Percentiles rank a stretch among this genome's conserved stretches.
Evolutionary conservation across 1,140 invertebrate genomes (phyloP).

Genomic region (Mactra quadrangularis): DNA sequence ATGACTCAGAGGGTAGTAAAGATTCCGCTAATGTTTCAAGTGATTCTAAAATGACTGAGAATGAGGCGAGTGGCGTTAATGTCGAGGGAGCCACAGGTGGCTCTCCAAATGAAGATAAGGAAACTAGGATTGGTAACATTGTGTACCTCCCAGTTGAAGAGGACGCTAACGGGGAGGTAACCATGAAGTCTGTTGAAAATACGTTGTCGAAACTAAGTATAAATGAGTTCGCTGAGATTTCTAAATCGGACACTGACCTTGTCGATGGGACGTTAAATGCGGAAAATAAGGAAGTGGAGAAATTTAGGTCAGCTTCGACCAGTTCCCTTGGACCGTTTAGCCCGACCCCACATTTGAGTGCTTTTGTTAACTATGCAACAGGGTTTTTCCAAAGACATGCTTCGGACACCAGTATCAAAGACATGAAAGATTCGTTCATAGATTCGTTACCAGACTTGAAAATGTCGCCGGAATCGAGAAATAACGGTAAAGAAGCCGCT

Average conservation of each 20-base stretch:
- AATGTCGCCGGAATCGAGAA: conserved; percentile 8
- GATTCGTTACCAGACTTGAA: conserved; percentile 37
- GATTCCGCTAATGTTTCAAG: neutral
- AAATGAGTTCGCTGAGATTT: conserved; percentile 60
- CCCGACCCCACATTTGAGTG: conserved; percentile 72
- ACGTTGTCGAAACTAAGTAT: conserved; percentile 62
- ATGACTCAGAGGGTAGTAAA: conserved; percentile 8
- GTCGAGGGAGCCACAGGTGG: conserved; percentile 17
- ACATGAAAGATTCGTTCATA: conserved; percentile 66
- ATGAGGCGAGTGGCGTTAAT: neutral
- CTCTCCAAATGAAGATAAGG: conserved; percentile 48
- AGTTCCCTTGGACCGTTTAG: conserved; percentile 71
- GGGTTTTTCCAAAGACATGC: conserved; percentile 82
- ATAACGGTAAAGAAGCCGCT: conserved; percentile 6
- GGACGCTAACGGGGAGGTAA: conserved; percentile 63
- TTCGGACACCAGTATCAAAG: conserved; percentile 75
- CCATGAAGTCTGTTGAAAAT: conserved; percentile 59
- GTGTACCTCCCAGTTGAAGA: conserved; percentile 70
- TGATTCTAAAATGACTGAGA: neutral
- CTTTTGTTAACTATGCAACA: conserved; percentile 84
- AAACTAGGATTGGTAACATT: conserved; percentile 68
- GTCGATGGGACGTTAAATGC: conserved; percentile 26
- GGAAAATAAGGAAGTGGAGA: conserved; percentile 25
- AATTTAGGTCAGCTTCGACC: conserved; percentile 47
- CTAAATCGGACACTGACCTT: conserved; percentile 64